Conservation (phyloP, 2,888 invertebrate species). For the Volucella inanis region DNA sequence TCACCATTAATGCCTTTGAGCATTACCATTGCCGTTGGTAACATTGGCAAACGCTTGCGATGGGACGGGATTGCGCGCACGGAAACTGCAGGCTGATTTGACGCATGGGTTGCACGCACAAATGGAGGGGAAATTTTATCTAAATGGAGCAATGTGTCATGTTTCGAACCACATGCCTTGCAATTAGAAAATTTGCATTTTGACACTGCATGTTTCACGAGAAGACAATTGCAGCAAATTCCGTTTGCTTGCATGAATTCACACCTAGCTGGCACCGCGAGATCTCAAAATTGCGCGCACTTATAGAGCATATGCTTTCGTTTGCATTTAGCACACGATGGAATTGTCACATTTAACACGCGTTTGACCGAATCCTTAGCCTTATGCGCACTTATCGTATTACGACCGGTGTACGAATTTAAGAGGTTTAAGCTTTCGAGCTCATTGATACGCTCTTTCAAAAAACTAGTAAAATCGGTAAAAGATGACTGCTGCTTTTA, state of each 20-base stretch:
- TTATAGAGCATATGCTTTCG: no score
- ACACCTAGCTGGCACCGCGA: no score
- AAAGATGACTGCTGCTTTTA: no score
- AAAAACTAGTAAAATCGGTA: conserved; percentile 3
- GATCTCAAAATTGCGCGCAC: no score
- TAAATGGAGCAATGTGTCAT: conserved; percentile 25
- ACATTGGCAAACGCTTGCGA: no score
- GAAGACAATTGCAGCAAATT: no score
- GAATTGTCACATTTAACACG: conserved; percentile 9
- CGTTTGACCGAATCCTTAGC: conserved; percentile 2
- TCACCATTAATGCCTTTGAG: no score
- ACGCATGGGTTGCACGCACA: not conserved
- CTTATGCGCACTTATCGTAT: not conserved
- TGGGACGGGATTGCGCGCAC: no score
- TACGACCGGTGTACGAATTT: conserved; percentile 6
- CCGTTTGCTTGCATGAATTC: no score
- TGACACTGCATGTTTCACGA: no score
- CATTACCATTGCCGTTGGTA: no score
- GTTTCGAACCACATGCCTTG: conserved; percentile 22
- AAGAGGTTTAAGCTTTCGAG: conserved; percentile 14
- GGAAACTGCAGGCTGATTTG: not conserved
- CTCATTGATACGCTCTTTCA: no score
- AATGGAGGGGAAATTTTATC: conserved; percentile 6
- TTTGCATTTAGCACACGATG: conserved; percentile 23
- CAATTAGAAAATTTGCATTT: conserved; percentile 34